Percentiles rank a stretch among this genome's conserved stretches.
Conservation (phyloP, 2,888 invertebrate species). For the Caenorhabditis sp. region DNA sequence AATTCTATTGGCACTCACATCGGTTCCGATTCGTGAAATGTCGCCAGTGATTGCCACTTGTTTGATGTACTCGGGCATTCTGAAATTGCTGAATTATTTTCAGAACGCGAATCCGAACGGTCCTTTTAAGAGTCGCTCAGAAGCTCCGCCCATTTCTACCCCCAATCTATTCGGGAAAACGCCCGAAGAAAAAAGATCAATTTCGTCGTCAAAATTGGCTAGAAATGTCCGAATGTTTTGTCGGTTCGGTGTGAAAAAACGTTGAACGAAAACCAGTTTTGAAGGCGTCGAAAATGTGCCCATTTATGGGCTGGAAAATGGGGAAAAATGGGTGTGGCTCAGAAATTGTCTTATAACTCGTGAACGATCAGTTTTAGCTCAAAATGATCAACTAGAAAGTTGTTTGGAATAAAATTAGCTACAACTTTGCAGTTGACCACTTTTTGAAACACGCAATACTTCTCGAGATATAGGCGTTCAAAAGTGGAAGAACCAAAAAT, state of each 20-base stretch:
- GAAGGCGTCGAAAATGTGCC: too few species aligned
- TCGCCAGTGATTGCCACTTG: conserved; percentile 71
- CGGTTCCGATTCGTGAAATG: conserved; percentile 61
- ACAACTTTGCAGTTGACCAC: neutral
- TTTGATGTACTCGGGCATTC: conserved; percentile 67
- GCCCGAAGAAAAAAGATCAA: too few species aligned
- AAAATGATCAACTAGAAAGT: too few species aligned
- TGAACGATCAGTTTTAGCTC: too few species aligned
- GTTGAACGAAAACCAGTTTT: conserved; percentile 5
- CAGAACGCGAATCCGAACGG: neutral
- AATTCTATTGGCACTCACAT: conserved; percentile 44
- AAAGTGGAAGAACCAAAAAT: too few species aligned
- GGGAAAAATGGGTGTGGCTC: conserved; percentile 20
- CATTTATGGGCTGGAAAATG: conserved; percentile 19
- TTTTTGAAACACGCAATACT: too few species aligned
- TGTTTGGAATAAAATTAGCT: neutral
- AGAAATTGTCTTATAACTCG: neutral
- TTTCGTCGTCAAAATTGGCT: too few species aligned
- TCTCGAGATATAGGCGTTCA: too few species aligned
- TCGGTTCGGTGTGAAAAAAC: neutral
- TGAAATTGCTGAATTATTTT: neutral
- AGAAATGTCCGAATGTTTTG: too few species aligned
- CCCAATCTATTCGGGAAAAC: too few species aligned
- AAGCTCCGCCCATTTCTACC: neutral
- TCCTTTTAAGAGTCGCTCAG: too few species aligned